These are phyloP conservation scores for Mormoops blainvillei DNA, from an alignment of 2,113 vertebrate genomes.

Conservation along the genomic window DNA sequence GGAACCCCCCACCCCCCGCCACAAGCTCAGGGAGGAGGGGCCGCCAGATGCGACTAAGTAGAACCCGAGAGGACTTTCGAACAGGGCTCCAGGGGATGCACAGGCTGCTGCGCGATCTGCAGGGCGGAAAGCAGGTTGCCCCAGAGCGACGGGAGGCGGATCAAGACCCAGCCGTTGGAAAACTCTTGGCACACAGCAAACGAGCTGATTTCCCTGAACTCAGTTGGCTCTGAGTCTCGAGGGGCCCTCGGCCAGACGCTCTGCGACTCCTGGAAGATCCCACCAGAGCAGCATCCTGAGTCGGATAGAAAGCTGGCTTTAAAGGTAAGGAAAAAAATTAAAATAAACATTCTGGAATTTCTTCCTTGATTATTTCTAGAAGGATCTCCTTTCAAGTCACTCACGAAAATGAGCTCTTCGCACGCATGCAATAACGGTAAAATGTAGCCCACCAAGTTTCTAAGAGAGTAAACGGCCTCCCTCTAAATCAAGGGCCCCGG, in stretches of 20 bases:
- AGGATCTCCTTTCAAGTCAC: background rate
- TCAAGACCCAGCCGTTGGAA: background rate
- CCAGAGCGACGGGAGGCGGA: background rate
- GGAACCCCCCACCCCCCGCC: no score
- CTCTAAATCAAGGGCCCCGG: accelerated
- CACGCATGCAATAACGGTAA: accelerated
- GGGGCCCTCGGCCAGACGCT: no score
- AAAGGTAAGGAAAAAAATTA: background rate
- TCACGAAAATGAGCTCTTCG: background rate
- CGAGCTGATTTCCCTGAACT: no score
- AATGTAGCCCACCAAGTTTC: no score
- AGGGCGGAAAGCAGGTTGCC: background rate
- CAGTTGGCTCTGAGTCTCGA: background rate
- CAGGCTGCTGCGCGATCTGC: background rate
- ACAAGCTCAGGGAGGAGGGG: background rate
- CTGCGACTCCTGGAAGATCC: background rate
- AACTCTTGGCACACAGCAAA: background rate
- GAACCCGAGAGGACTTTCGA: background rate
- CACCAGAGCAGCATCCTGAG: accelerated
- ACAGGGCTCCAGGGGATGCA: background rate
- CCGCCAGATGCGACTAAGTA: background rate
- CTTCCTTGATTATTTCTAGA: background rate
- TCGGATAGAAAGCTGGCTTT: background rate
- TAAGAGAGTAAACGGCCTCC: no score
- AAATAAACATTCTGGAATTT: background rate